Base-by-base conservation (phyloP, 2,113 vertebrate genomes). In the Aramus guarauna region DNA sequence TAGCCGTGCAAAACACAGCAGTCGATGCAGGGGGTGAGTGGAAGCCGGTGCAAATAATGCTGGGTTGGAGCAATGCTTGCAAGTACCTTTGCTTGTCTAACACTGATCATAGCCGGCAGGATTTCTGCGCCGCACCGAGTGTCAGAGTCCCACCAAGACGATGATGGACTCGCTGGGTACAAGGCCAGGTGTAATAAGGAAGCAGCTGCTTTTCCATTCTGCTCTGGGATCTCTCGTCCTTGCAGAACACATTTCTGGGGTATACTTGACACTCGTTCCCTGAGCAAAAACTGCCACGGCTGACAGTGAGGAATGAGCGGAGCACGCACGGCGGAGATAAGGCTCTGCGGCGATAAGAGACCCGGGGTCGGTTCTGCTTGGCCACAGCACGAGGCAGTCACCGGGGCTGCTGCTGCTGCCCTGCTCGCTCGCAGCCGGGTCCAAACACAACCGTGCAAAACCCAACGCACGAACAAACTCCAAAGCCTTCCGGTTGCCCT, bases 391-490 rank as follows among this genome's bases (percentile, higher is more conserved):
- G 9, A 75, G 60, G 29, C 29, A 30, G 43, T 9, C 20, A 39
- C 56, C 8, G 6, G 39, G 52, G 48, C 23, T 21, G 41, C 4
- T 3, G 78, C 37, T 16, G 34, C 72, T 12, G 12, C 27, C 58
- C 50, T 30, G 43, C 36, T 43, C 9, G 8, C 63, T 26, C 29
- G 2, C 55, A 41, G n/a, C 9, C 0, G 0, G 47, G 16, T 48
- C 24, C 73, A 30, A 73, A 37, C 45, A 4, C 29, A 32, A 11
- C 24, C 53, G 9, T 62, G 39, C 18, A 36, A 43, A 71, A 45
- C 2, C 22, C 41, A 32, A 11, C 0, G 0, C 3, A 3, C 12
- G 16, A 1, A 32, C 19, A 1, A 29, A 1, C 29, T 29, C 55
- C 26, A 12, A 16, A 59, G 1, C 76, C 45, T 24, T 9, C 59